Percentiles rank a stretch among this genome's conserved stretches.
Evolutionary conservation across 2,797 vertebrate species (phyloP).

Genomic region (Aeoliscus strigatus): DNA sequence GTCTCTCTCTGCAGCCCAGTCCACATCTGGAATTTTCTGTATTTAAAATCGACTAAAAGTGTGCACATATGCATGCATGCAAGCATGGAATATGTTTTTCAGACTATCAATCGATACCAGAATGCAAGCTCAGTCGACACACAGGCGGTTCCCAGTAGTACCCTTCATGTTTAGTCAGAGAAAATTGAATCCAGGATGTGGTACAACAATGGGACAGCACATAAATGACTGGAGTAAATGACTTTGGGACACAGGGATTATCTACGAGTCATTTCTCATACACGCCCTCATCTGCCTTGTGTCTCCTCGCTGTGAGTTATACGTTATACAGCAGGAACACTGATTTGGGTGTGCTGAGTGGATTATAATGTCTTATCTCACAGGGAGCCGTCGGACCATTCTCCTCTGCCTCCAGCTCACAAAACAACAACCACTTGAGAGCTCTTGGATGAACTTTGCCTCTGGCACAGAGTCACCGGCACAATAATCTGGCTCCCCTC

Average conservation of each 20-base stretch:
- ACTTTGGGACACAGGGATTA: constrained; percentile 45
- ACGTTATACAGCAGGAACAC: constrained; percentile 27
- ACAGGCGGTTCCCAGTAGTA: constrained; percentile 22
- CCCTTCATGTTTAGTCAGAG: constrained; percentile 40
- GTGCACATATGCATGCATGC: neutral
- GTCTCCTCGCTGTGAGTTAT: constrained; percentile 9
- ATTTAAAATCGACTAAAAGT: constrained; percentile 2
- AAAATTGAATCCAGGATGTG: constrained; percentile 38
- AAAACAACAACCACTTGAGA: constrained; percentile 77
- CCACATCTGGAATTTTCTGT: neutral
- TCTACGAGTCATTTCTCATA: constrained; percentile 31
- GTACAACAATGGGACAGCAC: constrained; percentile 44
- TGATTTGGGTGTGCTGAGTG: constrained; percentile 40
- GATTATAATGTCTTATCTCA: constrained; percentile 64
- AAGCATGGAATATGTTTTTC: constrained; percentile 2
- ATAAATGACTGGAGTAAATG: constrained; percentile 40
- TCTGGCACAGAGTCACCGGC: constrained; percentile 65
- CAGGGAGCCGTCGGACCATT: constrained; percentile 59
- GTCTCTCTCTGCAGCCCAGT: too few species aligned
- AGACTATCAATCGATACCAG: too few species aligned
- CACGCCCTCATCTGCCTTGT: constrained; percentile 19
- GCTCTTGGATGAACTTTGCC: constrained; percentile 65
- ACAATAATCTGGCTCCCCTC: constrained; percentile 68
- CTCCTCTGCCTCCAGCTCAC: constrained; percentile 64
- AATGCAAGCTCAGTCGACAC: too few species aligned